phyloP scores from a whole-genome alignment of 64 coral and sea anemone species.

The Astreopora myriophthalma region DNA sequence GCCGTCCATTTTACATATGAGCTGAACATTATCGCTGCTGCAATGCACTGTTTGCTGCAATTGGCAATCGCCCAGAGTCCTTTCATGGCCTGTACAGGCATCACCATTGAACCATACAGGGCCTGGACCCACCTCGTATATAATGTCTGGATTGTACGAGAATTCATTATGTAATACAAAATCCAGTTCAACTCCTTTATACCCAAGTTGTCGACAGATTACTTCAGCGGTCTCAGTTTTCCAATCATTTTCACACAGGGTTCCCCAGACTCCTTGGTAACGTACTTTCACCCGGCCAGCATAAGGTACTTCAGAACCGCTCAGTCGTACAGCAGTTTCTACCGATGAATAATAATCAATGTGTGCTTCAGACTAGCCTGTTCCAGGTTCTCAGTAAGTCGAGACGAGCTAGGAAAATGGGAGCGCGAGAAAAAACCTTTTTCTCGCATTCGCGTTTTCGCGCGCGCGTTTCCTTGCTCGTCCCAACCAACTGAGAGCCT shows the following conservation, averaged over 20 bases:
- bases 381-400: no score
- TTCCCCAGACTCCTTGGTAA: slow-evolving; percentile 37
- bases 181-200: slow-evolving; percentile 22
- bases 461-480: no score
- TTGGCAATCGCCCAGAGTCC: background rate
- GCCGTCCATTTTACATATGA: background rate
- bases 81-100: background rate
- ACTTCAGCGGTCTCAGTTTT: slow-evolving; percentile 17
- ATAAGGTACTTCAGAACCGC: slow-evolving; percentile 8
- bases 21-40: background rate
- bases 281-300: slow-evolving; percentile 39
- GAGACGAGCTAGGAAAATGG: no score
- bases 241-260: background rate
- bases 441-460: no score
- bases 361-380: no score
- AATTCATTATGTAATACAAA: background rate
- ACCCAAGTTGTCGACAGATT: slow-evolving; percentile 17
- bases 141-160: background rate
- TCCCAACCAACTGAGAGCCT: no score
- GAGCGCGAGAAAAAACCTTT: no score
- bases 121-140: background rate
- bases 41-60: background rate
- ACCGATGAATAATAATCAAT: background rate
- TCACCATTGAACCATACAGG: slow-evolving; percentile 21
- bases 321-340: background rate